Evolutionary conservation across 2,113 vertebrate genomes (phyloP).

Genomic region (Oenanthe oenanthe): DNA sequence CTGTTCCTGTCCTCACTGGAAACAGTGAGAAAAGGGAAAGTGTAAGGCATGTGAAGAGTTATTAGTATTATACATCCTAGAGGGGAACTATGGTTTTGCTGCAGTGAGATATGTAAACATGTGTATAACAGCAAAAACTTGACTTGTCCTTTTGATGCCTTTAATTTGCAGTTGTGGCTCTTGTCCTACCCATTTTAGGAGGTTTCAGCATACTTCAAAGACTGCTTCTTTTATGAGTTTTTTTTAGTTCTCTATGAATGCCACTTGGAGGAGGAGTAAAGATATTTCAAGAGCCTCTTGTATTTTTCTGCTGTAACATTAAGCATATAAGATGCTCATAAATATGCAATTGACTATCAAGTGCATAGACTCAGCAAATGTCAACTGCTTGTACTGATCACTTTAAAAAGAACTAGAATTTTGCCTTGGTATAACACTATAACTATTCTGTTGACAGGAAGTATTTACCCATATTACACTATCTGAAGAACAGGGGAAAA

Average conservation of each 20-base stretch:
- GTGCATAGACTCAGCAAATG: conserved; percentile 26
- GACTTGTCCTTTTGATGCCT: background rate
- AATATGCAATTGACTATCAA: conserved; percentile 12
- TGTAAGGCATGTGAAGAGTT: background rate
- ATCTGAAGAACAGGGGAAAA: background rate
- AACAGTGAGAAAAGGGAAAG: background rate
- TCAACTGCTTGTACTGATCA: background rate
- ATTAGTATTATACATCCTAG: background rate
- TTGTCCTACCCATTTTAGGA: background rate
- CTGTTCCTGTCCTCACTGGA: background rate
- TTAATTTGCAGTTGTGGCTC: background rate
- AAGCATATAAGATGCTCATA: conserved; percentile 17
- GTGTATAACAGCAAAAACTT: background rate
- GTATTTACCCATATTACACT: background rate
- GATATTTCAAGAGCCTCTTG: background rate
- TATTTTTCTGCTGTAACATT: conserved; percentile 31
- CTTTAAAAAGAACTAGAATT: conserved; percentile 32
- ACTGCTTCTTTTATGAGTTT: background rate
- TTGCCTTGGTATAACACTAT: background rate
- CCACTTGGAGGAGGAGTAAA: background rate
- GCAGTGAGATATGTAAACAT: background rate
- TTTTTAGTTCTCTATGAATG: background rate
- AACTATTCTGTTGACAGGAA: conserved; percentile 8
- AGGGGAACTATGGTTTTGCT: background rate
- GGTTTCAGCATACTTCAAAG: background rate